Conservation (phyloP, 2,113 vertebrate species). For the Tachysurus fulvidraco region DNA sequence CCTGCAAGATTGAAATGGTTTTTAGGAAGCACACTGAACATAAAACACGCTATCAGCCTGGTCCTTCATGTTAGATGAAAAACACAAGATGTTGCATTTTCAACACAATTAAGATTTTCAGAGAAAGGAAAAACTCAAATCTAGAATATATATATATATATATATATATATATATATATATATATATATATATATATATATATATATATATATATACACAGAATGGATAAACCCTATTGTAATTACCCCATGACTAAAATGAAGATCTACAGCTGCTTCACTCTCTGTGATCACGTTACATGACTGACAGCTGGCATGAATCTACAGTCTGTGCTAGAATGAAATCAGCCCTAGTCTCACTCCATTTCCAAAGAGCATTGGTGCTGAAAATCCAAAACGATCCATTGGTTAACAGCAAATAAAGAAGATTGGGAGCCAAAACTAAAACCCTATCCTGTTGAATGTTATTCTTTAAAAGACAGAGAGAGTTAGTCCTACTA, state of each 20-base stretch:
- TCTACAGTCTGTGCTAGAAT: background rate
- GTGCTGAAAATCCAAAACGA: background rate
- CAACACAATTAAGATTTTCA: background rate
- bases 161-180: no score
- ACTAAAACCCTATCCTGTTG: background rate
- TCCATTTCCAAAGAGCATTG: background rate
- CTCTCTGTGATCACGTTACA: background rate
- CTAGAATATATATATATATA: no score
- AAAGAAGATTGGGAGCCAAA: background rate
- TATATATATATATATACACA: no score
- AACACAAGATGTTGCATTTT: background rate
- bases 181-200: no score
- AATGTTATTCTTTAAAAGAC: background rate
- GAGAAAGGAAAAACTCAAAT: no score
- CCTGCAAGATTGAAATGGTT: slow-evolving; percentile 24
- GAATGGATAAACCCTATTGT: no score
- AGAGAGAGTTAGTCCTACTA: background rate
- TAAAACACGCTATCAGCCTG: background rate
- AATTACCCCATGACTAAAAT: background rate
- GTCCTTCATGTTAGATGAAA: background rate
- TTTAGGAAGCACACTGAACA: slow-evolving; percentile 13
- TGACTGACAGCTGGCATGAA: background rate
- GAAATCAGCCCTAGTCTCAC: background rate
- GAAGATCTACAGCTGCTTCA: background rate
- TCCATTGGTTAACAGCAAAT: background rate